Evolutionary conservation across 2,888 invertebrate genomes (phyloP), one percentile per base, ranked within the genome.

Genomic region (Drosophila ezoana): DNA sequence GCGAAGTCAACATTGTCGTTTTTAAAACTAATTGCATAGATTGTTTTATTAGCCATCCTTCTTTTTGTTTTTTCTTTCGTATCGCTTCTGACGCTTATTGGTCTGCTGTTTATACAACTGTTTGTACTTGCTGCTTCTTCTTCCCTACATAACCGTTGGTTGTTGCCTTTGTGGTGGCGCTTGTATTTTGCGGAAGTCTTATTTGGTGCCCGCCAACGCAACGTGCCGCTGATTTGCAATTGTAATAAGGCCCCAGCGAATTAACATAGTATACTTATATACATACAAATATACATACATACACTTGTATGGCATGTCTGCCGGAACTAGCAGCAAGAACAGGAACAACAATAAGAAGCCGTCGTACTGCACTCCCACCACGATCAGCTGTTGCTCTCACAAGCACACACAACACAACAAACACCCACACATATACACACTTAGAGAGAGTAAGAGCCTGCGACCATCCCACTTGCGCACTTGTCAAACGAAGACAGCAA

Each of bases 351-450:
- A 69, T 51, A 78, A 70, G 74, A 63, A 65, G 52, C 58, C 73
- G 68, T 67, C 52, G 43, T 38, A 57, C 43, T 68, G 65, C 69
- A 65, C 71, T 67, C 66, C 78, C 70, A 76, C 66, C 67, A 70
- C 54, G 69, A 79, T 84, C 75, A 84, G 87, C 85, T 87, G 87
- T 84, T 81, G 81, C 71, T 79, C 76, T 75, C 76, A 54, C 65
- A 71, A 69, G 83, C 69, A 75, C 72, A 72, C 72, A 62, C 66
- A 67, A 66, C 57, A 45, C 59, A 66, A 73, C 61, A 63, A 52
- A 58, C 79, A 49, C 61, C 65, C 14, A 53, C 58, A 52, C 10
- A 51, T 41, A 43, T 47, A 20, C 8, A 44, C 45, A 43, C 41
- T 44, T 28, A 59, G 9, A 37, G 44, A 40, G 14, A 63, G 45